phyloP scores from a whole-genome alignment of 2,888 invertebrate species.

The Nymphalis urticae region DNA sequence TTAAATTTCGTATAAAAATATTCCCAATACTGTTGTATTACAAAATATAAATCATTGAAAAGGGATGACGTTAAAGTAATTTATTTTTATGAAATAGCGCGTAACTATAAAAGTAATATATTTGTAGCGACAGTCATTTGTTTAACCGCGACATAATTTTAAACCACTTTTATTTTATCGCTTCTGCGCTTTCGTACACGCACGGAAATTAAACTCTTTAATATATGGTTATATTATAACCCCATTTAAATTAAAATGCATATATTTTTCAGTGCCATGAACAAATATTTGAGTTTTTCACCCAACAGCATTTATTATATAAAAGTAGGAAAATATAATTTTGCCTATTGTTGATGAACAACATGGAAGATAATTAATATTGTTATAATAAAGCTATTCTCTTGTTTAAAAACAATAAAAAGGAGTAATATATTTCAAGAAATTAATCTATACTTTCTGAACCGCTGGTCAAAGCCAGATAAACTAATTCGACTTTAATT shows the following conservation, averaged over 20 bases:
- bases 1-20: not conserved
- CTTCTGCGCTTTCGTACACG: conserved; percentile 10
- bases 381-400: no score
- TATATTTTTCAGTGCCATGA: no score
- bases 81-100: conserved; percentile 2
- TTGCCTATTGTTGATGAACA: no score
- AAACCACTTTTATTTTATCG: conserved; percentile 18
- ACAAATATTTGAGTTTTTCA: no score
- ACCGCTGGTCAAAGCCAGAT: no score
- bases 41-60: not conserved
- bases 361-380: no score
- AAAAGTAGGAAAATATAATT: no score
- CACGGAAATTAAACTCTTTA: conserved; percentile 13
- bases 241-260: not conserved
- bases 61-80: conserved; percentile 4
- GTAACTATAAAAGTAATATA: conserved; percentile 9
- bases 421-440: no score
- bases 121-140: not conserved
- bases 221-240: conserved; percentile 8
- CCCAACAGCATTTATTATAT: no score
- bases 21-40: not conserved
- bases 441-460: no score
- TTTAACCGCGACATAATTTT: conserved; percentile 18
- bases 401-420: no score
- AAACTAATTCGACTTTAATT: no score